Evolutionary conservation across 2,888 invertebrate genomes (phyloP), one percentile per base, ranked within the genome.

Genomic region (Norana najaformis): DNA sequence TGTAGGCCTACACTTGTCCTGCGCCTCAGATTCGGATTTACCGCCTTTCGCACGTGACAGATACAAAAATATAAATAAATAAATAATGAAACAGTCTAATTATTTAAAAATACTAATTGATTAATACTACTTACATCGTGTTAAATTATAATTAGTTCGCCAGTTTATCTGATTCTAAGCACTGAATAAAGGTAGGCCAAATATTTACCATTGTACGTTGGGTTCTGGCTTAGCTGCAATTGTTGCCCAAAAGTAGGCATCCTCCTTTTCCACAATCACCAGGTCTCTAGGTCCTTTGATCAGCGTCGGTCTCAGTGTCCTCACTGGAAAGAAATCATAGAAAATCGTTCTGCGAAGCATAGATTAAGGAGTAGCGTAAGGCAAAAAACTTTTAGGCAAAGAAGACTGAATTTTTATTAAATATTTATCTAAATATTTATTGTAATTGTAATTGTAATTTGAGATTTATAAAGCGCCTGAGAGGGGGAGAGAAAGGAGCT

Each of bases 211-310:
- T 30, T 37, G 85, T 23, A 85, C 85, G 0, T 34, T 85, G 34
- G 85, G 85, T 4, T 85, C 85, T 85, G 85, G 85, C 34, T 85
- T 85, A 5, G 36, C 85, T 11, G 35, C 85, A 85, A 85, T 85
- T 20, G 85, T 37, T 85, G 85, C 85, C 35, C 37, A 85, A 35
- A 85, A 85, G 36, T 36, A 35, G 16, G 36, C 85, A 4, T 85
- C 85, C 37, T 85, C 85, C 85, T 85, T 20, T 85, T 85, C 85
- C 6, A 36, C 23, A 37, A 85, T 85, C 20, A 37, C 37, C 85
- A 85, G 36, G 35, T 85, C 85, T 34, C 20, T 36, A 5, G 85
- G 85, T 36, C 85, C 85, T 37, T 85, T 85, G 4, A 85, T 35
- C 37, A 85, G 34, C 18, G 85, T 85, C 6, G 85, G 85, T 30